Evolutionary conservation across 2,888 invertebrate genomes (phyloP).

Genomic region (Fragum sueziense): DNA sequence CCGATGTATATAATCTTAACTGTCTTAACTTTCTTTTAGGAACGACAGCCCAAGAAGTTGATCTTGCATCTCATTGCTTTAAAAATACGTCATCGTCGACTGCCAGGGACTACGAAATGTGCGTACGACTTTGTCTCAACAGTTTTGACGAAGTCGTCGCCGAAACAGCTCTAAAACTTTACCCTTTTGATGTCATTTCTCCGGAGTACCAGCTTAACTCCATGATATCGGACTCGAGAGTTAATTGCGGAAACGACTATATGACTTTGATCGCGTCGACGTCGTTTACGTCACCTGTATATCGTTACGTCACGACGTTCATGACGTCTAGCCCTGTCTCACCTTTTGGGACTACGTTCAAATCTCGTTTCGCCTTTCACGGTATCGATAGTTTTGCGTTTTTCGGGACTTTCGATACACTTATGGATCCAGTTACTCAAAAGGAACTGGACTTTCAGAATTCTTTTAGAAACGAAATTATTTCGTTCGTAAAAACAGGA

Average conservation of each 20-base stretch:
- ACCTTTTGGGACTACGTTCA: conserved; percentile 16
- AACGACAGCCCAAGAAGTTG: conserved; percentile 37
- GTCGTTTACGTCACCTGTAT: conserved; percentile 64
- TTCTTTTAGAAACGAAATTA: conserved; percentile 28
- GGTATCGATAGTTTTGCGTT: conserved; percentile 44
- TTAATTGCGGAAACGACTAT: conserved; percentile 70
- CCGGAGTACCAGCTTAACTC: conserved; percentile 71
- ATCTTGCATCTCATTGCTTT: not conserved
- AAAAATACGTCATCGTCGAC: conserved; percentile 15
- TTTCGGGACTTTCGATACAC: conserved; percentile 26
- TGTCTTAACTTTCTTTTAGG: too few relatives aligned
- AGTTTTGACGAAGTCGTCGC: conserved; percentile 39
- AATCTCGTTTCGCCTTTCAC: conserved; percentile 37
- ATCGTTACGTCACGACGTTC: conserved; percentile 68
- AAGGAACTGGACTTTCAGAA: conserved; percentile 27
- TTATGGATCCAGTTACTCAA: not conserved
- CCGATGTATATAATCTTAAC: too few relatives aligned
- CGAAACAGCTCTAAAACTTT: conserved; percentile 60
- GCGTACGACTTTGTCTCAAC: not conserved
- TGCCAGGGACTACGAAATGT: conserved; percentile 4
- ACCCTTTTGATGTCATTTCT: conserved; percentile 54
- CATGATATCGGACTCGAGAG: conserved; percentile 75
- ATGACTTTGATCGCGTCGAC: conserved; percentile 59
- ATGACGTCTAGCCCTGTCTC: not conserved
- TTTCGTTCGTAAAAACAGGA: conserved; percentile 41